A percentile compares a stretch with the other conserved stretches of the same genome.
Conservation (phyloP, 2,888 invertebrate species). For the Thera britannica region DNA sequence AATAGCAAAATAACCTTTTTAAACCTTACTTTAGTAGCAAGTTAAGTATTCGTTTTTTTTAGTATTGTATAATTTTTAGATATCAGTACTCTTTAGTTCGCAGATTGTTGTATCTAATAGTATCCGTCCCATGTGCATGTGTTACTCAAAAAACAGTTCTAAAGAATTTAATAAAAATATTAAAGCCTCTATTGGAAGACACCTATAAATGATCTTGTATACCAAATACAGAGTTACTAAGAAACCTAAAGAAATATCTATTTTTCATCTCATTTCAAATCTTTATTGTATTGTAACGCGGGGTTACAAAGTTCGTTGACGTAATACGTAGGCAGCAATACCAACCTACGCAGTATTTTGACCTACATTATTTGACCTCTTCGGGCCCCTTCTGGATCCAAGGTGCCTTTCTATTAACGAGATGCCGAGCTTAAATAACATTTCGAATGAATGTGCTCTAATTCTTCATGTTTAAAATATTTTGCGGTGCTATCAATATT, state of each 20-base stretch:
- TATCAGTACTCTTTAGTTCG: too few species aligned
- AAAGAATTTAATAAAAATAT: too few species aligned
- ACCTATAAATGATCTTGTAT: too few species aligned
- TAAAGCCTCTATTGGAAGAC: too few species aligned
- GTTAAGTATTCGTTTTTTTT: too few species aligned
- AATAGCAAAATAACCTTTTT: too few species aligned
- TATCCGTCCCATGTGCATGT: too few species aligned
- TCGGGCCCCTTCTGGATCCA: conserved; percentile 33
- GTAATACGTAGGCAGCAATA: conserved; percentile 23
- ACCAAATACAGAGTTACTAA: too few species aligned
- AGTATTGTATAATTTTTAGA: too few species aligned
- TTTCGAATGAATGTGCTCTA: conserved; percentile 28
- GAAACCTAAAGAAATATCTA: neutral
- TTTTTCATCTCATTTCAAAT: neutral
- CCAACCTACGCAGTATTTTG: conserved; percentile 48
- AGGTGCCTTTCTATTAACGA: conserved; percentile 38
- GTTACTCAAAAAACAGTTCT: too few species aligned
- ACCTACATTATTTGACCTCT: conserved; percentile 50
- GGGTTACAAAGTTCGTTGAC: conserved; percentile 14
- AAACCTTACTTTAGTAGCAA: too few species aligned
- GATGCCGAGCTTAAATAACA: conserved; percentile 31
- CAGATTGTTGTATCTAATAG: too few species aligned
- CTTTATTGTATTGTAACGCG: neutral
- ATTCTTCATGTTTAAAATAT: conserved; percentile 20
- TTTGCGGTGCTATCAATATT: neutral